Evolutionary conservation across 2,797 vertebrate genomes (phyloP), one percentile per base, ranked within the genome.

Genomic region (Eptatretus atami): DNA sequence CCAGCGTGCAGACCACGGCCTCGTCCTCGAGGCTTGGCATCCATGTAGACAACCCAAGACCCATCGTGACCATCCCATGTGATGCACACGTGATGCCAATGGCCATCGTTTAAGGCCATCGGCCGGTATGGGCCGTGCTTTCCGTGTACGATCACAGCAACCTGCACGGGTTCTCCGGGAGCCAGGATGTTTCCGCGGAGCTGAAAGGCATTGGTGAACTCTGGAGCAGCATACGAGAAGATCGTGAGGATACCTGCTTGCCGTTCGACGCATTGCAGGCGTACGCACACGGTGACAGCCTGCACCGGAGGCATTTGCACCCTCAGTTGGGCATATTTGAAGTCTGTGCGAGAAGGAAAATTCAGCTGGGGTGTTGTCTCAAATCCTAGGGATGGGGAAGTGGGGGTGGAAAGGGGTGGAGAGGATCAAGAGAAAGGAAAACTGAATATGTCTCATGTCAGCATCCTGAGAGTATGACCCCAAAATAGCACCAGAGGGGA

Each of bases 151-250:
- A 61, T 61, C n/a, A 61, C n/a, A n/a, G 57, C 57, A n/a, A 61
- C 57, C 57, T 61, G 57, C 9, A 61, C n/a, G 10, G 11, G n/a
- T 25, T 61, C 11, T n/a, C 57, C 57, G 57, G 57, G n/a, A 25
- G 57, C 57, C n/a, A 25, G 12, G 10, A 61, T 25, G 57, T 61
- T 61, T 53, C 79, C 82, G 0, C 82, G 77, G 10, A 88, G 75
- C 75, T 87, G 87, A 71, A 85, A 83, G 70, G 84, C 84, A 1
- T 88, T 86, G 52, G 75, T 78, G 53, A 81, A 78, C 1, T 74
- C 65, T 0, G 77, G 79, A 1, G 77, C 78, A 0, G 86, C 82
- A 0, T 85, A 83, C 10, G 86, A 86, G 72, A 85, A 87, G 66
- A 77, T 3, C 11, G 81, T 81, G 13, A 80, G 78, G 1, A 78